These are phyloP conservation scores for Rhagoletis pomonella DNA, from an alignment of 1,140 invertebrate species.

Conservation along the genomic window DNA sequence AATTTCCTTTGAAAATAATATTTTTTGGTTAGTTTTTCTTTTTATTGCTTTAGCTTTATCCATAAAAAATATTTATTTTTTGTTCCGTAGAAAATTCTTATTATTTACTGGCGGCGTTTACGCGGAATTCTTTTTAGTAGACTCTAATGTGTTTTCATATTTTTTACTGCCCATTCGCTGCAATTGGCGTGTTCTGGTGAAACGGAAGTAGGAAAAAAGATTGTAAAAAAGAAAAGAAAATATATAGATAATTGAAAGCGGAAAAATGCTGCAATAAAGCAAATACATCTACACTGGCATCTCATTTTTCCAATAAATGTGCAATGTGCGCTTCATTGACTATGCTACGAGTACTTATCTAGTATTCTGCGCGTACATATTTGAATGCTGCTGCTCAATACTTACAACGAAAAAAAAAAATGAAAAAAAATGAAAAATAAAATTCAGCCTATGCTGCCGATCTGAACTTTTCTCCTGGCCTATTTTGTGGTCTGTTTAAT, in stretches of 20 bases:
- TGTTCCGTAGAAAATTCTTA: not conserved
- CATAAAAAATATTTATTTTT: slow-evolving; percentile 23
- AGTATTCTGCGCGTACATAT: not conserved
- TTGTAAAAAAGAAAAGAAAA: not conserved
- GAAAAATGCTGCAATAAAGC: not conserved
- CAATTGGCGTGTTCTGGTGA: not conserved
- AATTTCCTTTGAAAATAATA: not conserved
- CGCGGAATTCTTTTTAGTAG: slow-evolving; percentile 9
- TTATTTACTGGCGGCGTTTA: not conserved
- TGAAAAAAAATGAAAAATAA: not conserved
- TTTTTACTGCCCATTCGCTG: not conserved
- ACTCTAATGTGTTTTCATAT: not conserved
- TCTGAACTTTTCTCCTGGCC: not conserved
- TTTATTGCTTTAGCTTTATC: not conserved
- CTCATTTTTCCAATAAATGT: slow-evolving; percentile 13
- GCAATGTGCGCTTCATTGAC: not conserved
- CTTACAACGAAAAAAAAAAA: not conserved
- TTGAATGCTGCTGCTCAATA: not conserved
- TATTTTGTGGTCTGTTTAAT: slow-evolving; percentile 45
- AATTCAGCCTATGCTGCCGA: not conserved
- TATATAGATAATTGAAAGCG: slow-evolving; percentile 5
- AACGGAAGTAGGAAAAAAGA: not conserved
- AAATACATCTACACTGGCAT: slow-evolving; percentile 4
- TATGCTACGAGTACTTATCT: too few relatives aligned
- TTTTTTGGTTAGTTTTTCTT: not conserved